These are phyloP conservation scores for Troides helena DNA, from an alignment of 2,888 invertebrate species.

Conservation along the genomic window DNA sequence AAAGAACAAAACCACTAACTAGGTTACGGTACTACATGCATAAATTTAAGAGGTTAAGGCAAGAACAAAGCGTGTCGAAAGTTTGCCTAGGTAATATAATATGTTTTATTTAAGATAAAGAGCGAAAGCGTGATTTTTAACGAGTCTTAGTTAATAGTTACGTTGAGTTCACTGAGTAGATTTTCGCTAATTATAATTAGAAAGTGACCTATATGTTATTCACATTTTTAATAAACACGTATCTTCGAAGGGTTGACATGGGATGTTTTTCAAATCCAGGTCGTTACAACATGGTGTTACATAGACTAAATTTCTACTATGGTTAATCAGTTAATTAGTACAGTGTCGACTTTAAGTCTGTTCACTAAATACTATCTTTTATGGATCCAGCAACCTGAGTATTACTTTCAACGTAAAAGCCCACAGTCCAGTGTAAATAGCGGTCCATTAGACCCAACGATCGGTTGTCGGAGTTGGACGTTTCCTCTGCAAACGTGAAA, in stretches of 20 bases:
- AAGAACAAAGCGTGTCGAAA: constrained; percentile 25
- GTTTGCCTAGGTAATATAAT: constrained; percentile 13
- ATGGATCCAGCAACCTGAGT: constrained; percentile 40
- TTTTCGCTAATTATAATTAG: constrained; percentile 14
- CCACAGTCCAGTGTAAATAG: constrained; percentile 59
- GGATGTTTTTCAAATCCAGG: background rate
- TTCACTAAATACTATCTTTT: constrained; percentile 30
- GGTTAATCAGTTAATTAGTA: constrained; percentile 10
- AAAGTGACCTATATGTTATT: constrained; percentile 20
- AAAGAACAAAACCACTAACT: constrained; percentile 19
- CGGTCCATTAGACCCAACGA: constrained; percentile 61
- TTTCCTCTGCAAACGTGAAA: constrained; percentile 59
- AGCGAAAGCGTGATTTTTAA: constrained; percentile 23
- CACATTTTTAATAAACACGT: background rate
- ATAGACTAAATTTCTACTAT: background rate
- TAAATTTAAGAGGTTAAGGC: constrained; percentile 17
- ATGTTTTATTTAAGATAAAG: constrained; percentile 23
- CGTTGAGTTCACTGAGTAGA: constrained; percentile 20
- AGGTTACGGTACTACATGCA: constrained; percentile 17
- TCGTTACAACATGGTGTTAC: no score
- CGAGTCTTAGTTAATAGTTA: constrained; percentile 23
- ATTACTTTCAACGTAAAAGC: constrained; percentile 52
- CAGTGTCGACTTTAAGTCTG: constrained; percentile 24
- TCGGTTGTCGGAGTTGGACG: constrained; percentile 57
- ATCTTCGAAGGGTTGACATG: background rate